These are phyloP conservation scores for Tetramorium parvispinum DNA, from an alignment of 1,140 invertebrate genomes.

Conservation along the genomic window DNA sequence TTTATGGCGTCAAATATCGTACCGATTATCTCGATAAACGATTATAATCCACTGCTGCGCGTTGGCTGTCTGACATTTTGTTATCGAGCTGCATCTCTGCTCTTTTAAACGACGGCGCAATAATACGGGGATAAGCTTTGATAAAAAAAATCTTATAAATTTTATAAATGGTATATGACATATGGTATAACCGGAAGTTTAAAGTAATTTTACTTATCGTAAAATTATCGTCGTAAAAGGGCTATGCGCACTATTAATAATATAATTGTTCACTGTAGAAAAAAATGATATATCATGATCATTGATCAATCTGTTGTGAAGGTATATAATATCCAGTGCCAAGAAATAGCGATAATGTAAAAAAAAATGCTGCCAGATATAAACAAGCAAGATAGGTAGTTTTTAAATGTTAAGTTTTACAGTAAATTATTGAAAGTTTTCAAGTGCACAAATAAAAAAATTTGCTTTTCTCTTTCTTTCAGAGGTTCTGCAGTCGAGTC, in stretches of 20 bases:
- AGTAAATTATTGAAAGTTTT: background rate
- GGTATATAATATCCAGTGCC: background rate
- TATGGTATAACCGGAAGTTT: background rate
- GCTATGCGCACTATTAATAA: background rate
- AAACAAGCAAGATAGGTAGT: too few species aligned
- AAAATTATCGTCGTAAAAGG: background rate
- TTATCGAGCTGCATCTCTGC: background rate
- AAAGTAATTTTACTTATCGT: background rate
- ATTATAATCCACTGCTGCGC: background rate
- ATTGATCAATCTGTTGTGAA: background rate
- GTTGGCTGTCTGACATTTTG: conserved; percentile 42
- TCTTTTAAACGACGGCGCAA: background rate
- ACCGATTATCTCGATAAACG: conserved; percentile 35
- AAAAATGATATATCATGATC: background rate
- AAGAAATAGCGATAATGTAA: background rate
- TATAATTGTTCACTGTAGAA: background rate
- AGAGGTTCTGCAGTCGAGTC: conserved; percentile 79
- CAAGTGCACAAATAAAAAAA: background rate
- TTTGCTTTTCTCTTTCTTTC: conserved; percentile 52
- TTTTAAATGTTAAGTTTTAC: background rate
- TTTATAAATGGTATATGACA: conserved; percentile 1
- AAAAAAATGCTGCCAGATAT: background rate
- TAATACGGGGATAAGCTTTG: background rate
- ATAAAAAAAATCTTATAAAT: conserved; percentile 18
- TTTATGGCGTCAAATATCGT: conserved; percentile 38